Base-by-base conservation (phyloP, 1,140 invertebrate species). In the Bombus waltoni region DNA sequence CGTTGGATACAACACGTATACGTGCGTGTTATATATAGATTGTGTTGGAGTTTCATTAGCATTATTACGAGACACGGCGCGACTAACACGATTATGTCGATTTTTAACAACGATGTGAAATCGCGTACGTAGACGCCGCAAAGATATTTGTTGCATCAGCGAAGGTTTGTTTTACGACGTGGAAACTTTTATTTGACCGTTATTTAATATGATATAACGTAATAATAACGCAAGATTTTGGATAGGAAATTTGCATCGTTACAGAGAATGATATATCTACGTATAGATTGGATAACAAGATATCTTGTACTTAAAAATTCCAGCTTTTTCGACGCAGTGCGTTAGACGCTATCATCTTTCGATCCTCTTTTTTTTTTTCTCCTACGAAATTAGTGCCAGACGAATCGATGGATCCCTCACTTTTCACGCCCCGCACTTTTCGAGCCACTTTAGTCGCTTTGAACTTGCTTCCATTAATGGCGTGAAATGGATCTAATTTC, bases 391-490 rank as follows among this genome's bases (percentile, higher is more conserved):
- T 83, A 83, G 6, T 38, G 15, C 28, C 59, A 68, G 81, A 76
- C 44, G 44, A 53, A 68, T 76, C 73, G 28, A 68, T 68, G 38
- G 25, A 57, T 10, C 72, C 57, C 35, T 68, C 73, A 76, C 66
- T 79, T 84, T 84, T 79, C 75, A 44, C 9, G 35, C 13, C 5
- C 25, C 44, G 6, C 32, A 84, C 75, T 72, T 84, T 78, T 59
- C 53, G 66, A 47, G 38, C 32, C 83, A 80, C 40, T 72, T 72
- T 80, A n/a, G n/a, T 70, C 81, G 40, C 83, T 85, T 85, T 85
- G 83, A 85, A 80, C 83, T 85, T 73, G 76, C 53, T 28, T 71
- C 66, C 53, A 44, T 85, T 73, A 80, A 85, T 65, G 57, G 35
- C 44, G 22, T 11, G 11, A 70, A 70, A 57, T 70, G 65, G 68